Evolutionary conservation across 2,888 invertebrate species (phyloP).

Genomic region (Ctenicera cuprea): DNA sequence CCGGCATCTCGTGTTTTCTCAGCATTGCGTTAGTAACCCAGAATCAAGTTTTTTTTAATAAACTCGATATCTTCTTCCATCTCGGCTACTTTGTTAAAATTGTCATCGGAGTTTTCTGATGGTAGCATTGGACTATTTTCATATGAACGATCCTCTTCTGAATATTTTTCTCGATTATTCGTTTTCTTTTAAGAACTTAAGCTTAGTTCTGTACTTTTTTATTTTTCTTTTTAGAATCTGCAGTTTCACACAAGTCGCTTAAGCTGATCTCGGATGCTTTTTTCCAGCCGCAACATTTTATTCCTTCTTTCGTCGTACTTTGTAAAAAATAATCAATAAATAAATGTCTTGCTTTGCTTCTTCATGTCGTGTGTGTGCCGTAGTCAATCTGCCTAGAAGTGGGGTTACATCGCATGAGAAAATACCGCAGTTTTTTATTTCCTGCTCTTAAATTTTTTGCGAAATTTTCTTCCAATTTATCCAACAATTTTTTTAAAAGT

Average conservation of each 20-base stretch:
- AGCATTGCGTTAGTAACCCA: neutral
- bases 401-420: conserved; percentile 43
- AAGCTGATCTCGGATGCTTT: conserved; percentile 25
- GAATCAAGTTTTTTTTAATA: conserved; percentile 27
- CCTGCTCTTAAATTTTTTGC: conserved; percentile 52
- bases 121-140: neutral
- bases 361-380: neutral
- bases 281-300: conserved; percentile 15
- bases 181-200: neutral
- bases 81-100: conserved; percentile 33
- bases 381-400: neutral
- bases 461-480: conserved; percentile 39
- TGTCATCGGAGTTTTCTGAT: conserved; percentile 12
- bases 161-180: too few species aligned
- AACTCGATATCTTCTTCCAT: conserved; percentile 32
- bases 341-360: neutral
- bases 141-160: neutral
- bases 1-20: neutral
- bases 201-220: too few species aligned
- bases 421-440: conserved; percentile 55
- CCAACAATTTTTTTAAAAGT: conserved; percentile 48
- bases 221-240: too few species aligned
- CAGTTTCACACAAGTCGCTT: neutral
- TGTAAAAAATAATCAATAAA: conserved; percentile 28
- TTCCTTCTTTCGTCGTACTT: conserved; percentile 2